These are phyloP conservation scores for Origma solitaria DNA, from an alignment of 2,113 vertebrate species.

Conservation along the genomic window DNA sequence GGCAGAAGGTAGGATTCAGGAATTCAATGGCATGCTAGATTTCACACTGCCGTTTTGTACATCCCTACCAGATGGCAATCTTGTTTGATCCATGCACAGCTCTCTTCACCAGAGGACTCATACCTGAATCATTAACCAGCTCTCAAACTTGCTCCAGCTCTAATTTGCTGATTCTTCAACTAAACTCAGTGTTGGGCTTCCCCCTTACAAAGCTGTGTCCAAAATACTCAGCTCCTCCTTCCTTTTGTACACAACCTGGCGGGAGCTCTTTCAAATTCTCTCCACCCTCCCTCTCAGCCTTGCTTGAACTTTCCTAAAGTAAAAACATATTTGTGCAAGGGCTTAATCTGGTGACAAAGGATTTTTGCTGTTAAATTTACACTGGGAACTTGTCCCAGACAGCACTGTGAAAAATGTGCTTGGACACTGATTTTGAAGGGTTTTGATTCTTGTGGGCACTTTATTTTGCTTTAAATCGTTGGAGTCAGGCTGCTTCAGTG, in stretches of 20 bases:
- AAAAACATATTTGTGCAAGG: not conserved
- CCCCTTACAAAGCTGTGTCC: not conserved
- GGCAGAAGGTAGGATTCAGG: not conserved
- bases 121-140: not conserved
- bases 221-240: not conserved
- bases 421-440: not conserved
- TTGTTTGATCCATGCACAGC: not conserved
- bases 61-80: not conserved
- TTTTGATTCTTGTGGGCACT: not conserved
- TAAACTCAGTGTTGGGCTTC: not conserved
- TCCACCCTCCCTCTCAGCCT: not conserved
- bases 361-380: slow-evolving; percentile 18
- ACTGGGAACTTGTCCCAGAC: not conserved
- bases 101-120: not conserved
- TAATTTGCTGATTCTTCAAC: not conserved
- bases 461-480: not conserved
- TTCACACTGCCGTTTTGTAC: not conserved
- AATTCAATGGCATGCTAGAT: not conserved
- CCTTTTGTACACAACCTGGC: not conserved
- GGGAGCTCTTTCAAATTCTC: not conserved
- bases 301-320: not conserved
- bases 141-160: not conserved
- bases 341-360: not conserved
- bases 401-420: not conserved
- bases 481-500: not conserved